Base-by-base conservation (phyloP, 1,140 invertebrate species). In the Doryteuthis pealeii region DNA sequence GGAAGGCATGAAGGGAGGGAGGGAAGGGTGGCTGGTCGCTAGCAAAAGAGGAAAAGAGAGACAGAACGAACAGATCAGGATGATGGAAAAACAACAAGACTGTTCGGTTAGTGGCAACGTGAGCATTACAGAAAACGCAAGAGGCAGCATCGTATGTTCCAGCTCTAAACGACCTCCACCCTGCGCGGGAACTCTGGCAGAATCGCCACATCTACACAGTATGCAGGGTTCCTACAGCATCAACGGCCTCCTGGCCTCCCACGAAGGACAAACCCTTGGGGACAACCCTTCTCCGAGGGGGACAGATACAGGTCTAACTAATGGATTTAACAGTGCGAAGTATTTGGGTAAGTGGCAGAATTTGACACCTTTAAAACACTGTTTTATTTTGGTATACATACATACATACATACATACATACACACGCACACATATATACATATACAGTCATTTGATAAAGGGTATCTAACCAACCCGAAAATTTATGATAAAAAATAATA, bases 171-270 rank as follows among this genome's bases (percentile, higher is more conserved):
- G 58, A 62, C 58, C 22, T n/a, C 58, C 28, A n/a, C 28, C 58
- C 22, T 62, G 58, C 58, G 15, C 58, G 6, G 58, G 22, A n/a
- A 62, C 58, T 30, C 58, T 62, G 5, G 22, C 58, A 26, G 58
- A 62, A n/a, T n/a, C 58, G 58, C 4, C 35, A 40, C 58, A 62
- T 30, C 28, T 62, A 30, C 58, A 62, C 22, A 62, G 28, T 30
- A 62, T 62, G 58, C 58, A 62, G 58, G 28, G 58, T 62, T 62
- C 58, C 22, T 62, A 62, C 58, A 62, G 58, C 58, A 62, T 62
- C 58, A 62, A 62, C 58, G 58, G 58, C 22, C 58, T 62, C 28
- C 58, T 62, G 22, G 58, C 22, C 22, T 30, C 58, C 22, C 58
- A 62, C 58, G 58, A 62, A 15, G 28, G 58, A n/a, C 58, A 62